phyloP scores from a whole-genome alignment of 2,113 vertebrate genomes.

The Macaca fascicularis region DNA sequence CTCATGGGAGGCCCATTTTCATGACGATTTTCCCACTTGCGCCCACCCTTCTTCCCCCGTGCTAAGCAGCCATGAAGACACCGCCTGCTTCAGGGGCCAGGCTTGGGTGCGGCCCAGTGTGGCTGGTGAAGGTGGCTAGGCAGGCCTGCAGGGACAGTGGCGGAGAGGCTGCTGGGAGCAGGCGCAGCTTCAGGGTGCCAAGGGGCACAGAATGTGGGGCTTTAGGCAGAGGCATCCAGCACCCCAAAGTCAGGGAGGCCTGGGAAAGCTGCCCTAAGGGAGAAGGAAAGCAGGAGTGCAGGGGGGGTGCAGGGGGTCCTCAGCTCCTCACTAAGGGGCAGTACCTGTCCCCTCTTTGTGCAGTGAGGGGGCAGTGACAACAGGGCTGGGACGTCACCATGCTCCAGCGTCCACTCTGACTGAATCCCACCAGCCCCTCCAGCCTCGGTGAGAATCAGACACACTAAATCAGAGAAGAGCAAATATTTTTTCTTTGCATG shows the following conservation, averaged over 20 bases:
- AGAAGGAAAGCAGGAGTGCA: fast-evolving
- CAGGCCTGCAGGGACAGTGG: background rate
- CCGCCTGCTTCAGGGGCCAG: background rate
- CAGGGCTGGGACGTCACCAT: fast-evolving
- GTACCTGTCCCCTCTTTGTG: fast-evolving
- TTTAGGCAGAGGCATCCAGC: background rate
- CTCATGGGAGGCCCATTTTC: background rate
- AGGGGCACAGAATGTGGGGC: fast-evolving
- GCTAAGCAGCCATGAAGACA: background rate
- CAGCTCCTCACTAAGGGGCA: fast-evolving
- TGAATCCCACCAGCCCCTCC: fast-evolving
- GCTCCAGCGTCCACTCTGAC: fast-evolving
- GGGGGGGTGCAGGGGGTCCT: background rate
- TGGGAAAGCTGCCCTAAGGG: background rate
- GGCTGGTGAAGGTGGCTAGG: background rate
- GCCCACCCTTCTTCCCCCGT: background rate
- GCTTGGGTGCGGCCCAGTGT: background rate
- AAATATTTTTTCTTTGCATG: conserved; percentile 38
- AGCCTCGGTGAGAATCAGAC: background rate
- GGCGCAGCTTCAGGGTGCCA: background rate
- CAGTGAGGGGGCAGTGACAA: background rate
- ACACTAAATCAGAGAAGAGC: background rate
- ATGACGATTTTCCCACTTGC: background rate
- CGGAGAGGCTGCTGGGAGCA: background rate
- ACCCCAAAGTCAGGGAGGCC: background rate